Conservation (phyloP, 2,113 vertebrate species). For the Acanthochromis polyacanthus region DNA sequence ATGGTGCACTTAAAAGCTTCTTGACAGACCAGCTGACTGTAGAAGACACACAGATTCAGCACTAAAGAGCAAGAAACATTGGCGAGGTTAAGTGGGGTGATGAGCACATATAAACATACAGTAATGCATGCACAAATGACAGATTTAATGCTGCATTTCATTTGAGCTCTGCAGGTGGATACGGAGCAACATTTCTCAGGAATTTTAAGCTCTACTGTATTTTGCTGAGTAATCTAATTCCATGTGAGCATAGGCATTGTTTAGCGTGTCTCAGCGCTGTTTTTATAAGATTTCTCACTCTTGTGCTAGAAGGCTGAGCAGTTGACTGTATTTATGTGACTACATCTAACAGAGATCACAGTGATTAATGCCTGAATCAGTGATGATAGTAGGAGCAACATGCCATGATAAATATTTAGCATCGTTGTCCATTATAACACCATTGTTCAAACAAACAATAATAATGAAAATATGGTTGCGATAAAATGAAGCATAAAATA, state of each 20-base stretch:
- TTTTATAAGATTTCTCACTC: not conserved
- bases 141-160: not conserved
- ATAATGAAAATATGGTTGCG: constrained; percentile 74
- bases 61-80: constrained; percentile 25
- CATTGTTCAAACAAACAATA: constrained; percentile 31
- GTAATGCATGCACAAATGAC: not conserved
- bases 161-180: not conserved
- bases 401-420: constrained; percentile 18
- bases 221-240: not conserved
- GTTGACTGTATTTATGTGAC: constrained; percentile 8
- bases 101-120: constrained; percentile 18
- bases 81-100: constrained; percentile 61
- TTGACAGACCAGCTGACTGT: constrained; percentile 40
- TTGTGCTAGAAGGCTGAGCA: not conserved
- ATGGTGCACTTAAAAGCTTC: constrained; percentile 68
- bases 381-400: constrained; percentile 28
- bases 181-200: not conserved
- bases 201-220: not conserved
- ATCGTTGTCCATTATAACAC: constrained; percentile 5
- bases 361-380: constrained; percentile 39
- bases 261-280: not conserved
- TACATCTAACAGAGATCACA: constrained; percentile 31
- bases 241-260: not conserved
- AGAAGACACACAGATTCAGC: constrained; percentile 38
- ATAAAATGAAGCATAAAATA: constrained; percentile 65